A percentile compares a stretch with the other conserved stretches of the same genome.
phyloP scores from a whole-genome alignment of 2,888 invertebrate species.

The Physocephala rufipes region DNA sequence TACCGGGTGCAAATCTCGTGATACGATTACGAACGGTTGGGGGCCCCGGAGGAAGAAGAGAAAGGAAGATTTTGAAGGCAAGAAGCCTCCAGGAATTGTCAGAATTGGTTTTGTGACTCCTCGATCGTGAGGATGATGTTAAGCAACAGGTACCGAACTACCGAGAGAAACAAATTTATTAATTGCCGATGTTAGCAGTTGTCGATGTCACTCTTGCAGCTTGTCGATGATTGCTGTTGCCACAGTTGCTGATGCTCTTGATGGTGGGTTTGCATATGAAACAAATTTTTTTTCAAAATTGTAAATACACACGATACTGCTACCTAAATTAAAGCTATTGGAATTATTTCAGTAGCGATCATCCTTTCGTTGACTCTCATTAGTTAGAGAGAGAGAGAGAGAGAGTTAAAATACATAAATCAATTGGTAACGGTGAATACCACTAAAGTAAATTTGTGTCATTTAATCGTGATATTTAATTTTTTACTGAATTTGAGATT shows the following conservation, averaged over 20 bases:
- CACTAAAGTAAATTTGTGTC: background rate
- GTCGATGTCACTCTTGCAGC: background rate
- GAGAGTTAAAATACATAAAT: conserved; percentile 21
- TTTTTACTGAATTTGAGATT: conserved; percentile 3
- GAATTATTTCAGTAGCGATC: no score
- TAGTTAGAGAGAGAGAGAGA: background rate
- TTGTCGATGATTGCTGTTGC: background rate
- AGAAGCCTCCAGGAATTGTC: background rate
- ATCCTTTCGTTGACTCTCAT: background rate
- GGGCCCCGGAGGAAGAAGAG: background rate
- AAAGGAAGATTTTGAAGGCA: background rate
- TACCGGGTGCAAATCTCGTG: background rate
- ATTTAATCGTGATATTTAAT: background rate
- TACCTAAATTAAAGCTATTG: background rate
- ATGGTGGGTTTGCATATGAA: background rate
- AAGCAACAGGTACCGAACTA: background rate
- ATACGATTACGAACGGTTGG: background rate
- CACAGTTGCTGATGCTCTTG: no score
- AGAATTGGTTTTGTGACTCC: no score
- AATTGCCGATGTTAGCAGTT: background rate
- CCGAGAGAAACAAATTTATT: background rate
- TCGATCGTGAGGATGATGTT: no score
- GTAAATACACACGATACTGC: background rate
- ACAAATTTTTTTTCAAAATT: conserved; percentile 20
- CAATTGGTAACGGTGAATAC: conserved; percentile 5